Evolutionary conservation across 2,888 invertebrate genomes (phyloP).

Genomic region (Odontomyia ornata): DNA sequence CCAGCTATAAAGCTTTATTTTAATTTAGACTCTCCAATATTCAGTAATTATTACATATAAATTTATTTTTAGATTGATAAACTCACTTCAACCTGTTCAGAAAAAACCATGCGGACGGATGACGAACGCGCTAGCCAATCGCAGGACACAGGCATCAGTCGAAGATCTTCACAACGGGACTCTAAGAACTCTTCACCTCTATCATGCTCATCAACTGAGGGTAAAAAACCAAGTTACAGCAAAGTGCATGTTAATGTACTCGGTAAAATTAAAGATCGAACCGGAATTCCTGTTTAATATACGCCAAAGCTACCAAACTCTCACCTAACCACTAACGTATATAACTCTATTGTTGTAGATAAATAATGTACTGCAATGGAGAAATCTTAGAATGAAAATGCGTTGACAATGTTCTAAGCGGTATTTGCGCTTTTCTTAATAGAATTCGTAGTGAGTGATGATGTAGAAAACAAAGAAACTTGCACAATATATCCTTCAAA

Average conservation of each 20-base stretch:
- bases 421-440: constrained; percentile 8
- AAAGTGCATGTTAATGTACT: constrained; percentile 64
- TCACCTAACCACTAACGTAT: neutral
- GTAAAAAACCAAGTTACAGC: constrained; percentile 57
- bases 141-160: constrained; percentile 54
- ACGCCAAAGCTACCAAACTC: neutral
- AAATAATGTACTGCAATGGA: neutral
- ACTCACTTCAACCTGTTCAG: constrained; percentile 56
- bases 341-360: neutral
- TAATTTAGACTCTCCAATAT: too few relatives aligned
- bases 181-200: constrained; percentile 62
- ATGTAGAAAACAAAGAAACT: constrained; percentile 17
- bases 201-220: constrained; percentile 57
- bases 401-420: constrained; percentile 6
- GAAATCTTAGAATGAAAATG: neutral
- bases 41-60: too few relatives aligned
- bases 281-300: constrained; percentile 63
- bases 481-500: constrained; percentile 46
- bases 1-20: too few relatives aligned
- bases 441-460: constrained; percentile 17
- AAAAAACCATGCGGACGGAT: constrained; percentile 21
- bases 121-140: constrained; percentile 35
- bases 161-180: constrained; percentile 54
- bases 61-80: constrained; percentile 55
- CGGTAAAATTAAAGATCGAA: constrained; percentile 64